These are phyloP conservation scores for Eilema depressum DNA, from an alignment of 2,888 invertebrate species.

Conservation along the genomic window DNA sequence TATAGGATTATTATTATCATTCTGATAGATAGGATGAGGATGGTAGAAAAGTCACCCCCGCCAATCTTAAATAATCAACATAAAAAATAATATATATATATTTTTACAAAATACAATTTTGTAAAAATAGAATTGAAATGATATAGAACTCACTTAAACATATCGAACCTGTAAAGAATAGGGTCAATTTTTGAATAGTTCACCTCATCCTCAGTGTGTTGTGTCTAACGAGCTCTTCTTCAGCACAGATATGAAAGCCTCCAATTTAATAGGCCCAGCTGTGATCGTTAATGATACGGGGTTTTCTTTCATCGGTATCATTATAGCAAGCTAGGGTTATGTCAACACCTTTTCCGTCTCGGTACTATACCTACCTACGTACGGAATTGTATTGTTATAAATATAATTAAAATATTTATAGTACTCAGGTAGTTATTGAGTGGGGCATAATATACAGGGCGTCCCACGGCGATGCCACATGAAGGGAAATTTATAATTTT, in stretches of 20 bases:
- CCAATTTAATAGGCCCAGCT: slow-evolving; percentile 13
- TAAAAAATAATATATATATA: too few relatives aligned
- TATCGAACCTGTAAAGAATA: background rate
- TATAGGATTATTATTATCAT: too few relatives aligned
- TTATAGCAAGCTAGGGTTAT: background rate
- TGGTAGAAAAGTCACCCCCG: too few relatives aligned
- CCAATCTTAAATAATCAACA: too few relatives aligned
- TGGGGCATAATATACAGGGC: too few relatives aligned
- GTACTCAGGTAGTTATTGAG: too few relatives aligned
- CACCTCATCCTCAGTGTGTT: background rate
- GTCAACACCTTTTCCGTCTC: background rate
- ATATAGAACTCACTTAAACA: background rate
- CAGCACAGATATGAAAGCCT: slow-evolving; percentile 6
- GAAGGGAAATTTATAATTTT: too few relatives aligned
- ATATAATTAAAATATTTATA: too few relatives aligned
- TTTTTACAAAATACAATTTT: too few relatives aligned
- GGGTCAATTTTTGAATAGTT: slow-evolving; percentile 1
- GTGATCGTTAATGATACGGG: slow-evolving; percentile 15
- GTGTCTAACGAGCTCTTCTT: slow-evolving; percentile 12
- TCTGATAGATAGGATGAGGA: too few relatives aligned
- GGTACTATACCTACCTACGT: background rate
- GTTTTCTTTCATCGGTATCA: slow-evolving; percentile 10
- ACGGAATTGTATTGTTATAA: background rate
- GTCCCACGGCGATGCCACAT: too few relatives aligned
- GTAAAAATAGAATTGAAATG: background rate